Evolutionary conservation across 2,888 invertebrate species (phyloP), one percentile per base, ranked within the genome.

Genomic region (Microchrysa polita): DNA sequence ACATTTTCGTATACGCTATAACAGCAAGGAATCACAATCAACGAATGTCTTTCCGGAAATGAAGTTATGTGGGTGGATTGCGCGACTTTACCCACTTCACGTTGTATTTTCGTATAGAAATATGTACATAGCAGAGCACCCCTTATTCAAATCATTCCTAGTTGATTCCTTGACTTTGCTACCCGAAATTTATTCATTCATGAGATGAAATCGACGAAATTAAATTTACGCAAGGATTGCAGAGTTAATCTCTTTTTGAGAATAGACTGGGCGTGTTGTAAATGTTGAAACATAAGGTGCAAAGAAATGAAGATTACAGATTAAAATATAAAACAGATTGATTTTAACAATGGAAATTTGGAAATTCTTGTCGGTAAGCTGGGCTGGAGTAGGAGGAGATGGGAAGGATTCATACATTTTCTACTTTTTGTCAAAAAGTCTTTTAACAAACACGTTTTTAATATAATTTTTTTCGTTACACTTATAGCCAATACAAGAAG

Each of bases 21-120:
- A n/a, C 55, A 57, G 55, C 40, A 69, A 23, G 40, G 67, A 67
- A 67, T 67, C 67, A 52, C 20, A 67, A 53, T 67, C 69, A 40
- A 16, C 69, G 69, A 69, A 34, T 55, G 52, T 76, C 73, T 74
- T 73, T 73, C 76, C 74, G 76, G 76, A 76, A 76, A 76, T 76
- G 74, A 74, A 76, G 72, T 73, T 76, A 76, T 72, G 72, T 74
- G 61, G 73, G 74, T 73, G 73, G 76, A 76, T 74, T 76, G 60
- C 69, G 74, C 74, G 74, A 74, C 48, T 74, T 73, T 27, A 48
- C 22, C 27, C 60, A 20, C 60, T 34, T 34, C 27, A 34, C 27
- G 27, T 34, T 5, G 27, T n/a, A n/a, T n/a, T n/a, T n/a, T n/a
- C n/a, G n/a, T n/a, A n/a, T n/a, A n/a, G n/a, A n/a, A n/a, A n/a